phyloP scores from a whole-genome alignment of 2,113 vertebrate genomes.

The Oreochromis tanganicae region DNA sequence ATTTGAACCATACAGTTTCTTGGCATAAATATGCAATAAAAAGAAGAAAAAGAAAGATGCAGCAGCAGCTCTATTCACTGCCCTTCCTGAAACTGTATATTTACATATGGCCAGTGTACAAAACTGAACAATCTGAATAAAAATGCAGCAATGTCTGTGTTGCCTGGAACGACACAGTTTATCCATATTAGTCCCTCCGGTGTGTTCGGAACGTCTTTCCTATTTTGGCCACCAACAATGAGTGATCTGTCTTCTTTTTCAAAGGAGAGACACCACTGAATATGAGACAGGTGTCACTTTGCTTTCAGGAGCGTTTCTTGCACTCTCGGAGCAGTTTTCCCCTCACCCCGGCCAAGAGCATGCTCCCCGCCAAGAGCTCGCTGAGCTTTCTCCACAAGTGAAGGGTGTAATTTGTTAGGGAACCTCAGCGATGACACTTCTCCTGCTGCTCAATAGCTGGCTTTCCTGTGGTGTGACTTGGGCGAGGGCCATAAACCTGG shows the following conservation, averaged over 20 bases:
- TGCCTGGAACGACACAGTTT: background rate
- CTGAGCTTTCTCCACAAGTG: slow-evolving; percentile 19
- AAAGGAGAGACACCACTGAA: background rate
- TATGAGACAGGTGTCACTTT: slow-evolving; percentile 46
- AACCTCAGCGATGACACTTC: slow-evolving; percentile 38
- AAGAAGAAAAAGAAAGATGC: background rate
- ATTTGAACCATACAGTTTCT: background rate
- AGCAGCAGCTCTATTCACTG: background rate
- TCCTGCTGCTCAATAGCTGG: slow-evolving; percentile 27
- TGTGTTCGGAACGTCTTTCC: background rate
- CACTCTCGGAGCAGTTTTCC: slow-evolving; percentile 2
- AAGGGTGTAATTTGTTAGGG: slow-evolving; percentile 56
- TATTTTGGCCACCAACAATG: background rate
- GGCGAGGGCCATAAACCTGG: slow-evolving; percentile 28
- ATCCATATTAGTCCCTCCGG: slow-evolving; percentile 1
- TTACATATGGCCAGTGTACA: background rate
- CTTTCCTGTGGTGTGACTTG: slow-evolving; percentile 11
- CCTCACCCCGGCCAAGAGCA: background rate
- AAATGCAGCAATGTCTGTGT: background rate
- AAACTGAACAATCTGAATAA: background rate
- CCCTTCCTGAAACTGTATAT: background rate
- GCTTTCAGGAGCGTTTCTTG: slow-evolving; percentile 27
- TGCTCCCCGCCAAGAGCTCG: background rate
- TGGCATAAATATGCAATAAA: background rate
- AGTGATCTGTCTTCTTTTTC: background rate